Evolutionary conservation across 2,797 vertebrate genomes (phyloP), one percentile per base, ranked within the genome.

Genomic region (Pantherophis vulpinus): DNA sequence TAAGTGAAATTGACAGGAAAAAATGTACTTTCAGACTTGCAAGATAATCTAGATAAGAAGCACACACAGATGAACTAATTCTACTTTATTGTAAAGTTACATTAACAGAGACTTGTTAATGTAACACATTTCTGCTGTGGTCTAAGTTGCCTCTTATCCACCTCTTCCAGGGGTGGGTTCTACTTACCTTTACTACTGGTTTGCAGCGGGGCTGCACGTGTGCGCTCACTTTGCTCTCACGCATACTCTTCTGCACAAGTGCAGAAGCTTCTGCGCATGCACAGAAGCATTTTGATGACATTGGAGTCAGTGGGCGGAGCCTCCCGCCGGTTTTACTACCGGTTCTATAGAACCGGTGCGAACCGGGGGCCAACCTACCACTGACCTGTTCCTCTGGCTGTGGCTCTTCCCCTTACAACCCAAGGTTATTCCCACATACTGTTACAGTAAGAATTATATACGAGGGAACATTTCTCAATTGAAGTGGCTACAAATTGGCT

Each of bases 401-500:
- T 23, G 1, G 37, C 18, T 42, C 37, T 79, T 79, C 18, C 18
- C 37, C 74, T 42, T 42, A 23, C 4, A 20, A 2, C 74, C 37
- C 37, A 42, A 42, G 9, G 18, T 79, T 23, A 79, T 79, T 79
- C 18, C 37, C 9, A 42, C 18, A 42, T 79, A 79, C 1, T 27
- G 32, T 5, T 29, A 92, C 0, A 27, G 29, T 87, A 94, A 93
- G 51, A 79, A 87, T 94, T 92, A 55, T 0, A 79, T 61, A 94
- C 10, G 86, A 94, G 54, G 0, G 0, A 59, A 42, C 27, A 63
- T 32, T 94, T 96, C 96, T 97, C 96, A 95, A 87, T 25, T 0
- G 47, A 87, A 63, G 91, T 5, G 3, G 32, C 93, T 92, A 23
- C 92, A 93, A 95, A 86, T 86, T 94, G 94, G 3, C 94, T 92